phyloP scores from a whole-genome alignment of 2,888 invertebrate species.

The Leptogaster cylindrica region DNA sequence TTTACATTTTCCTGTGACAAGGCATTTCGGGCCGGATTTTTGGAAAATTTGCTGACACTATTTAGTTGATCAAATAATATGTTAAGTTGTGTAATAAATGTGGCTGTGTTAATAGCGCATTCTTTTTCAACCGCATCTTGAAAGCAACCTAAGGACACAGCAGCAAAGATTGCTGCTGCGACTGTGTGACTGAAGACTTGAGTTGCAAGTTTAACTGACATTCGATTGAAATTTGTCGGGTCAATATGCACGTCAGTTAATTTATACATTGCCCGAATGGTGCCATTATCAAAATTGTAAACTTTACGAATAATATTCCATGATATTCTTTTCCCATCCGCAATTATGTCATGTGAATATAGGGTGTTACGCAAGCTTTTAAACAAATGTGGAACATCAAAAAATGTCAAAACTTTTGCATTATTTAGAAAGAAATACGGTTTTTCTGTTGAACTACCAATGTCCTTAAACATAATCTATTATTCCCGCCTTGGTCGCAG shows the following conservation, averaged over 20 bases:
- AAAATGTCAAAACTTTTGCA: no score
- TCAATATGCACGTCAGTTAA: neutral
- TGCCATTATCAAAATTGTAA: neutral
- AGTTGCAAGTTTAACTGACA: neutral
- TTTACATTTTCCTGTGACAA: neutral
- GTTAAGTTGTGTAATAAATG: neutral
- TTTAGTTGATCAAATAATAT: neutral
- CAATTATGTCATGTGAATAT: no score
- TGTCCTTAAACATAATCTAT: no score
- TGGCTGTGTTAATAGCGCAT: neutral
- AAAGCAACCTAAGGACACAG: neutral
- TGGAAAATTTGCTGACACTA: neutral
- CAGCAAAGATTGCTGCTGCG: no score
- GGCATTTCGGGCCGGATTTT: neutral
- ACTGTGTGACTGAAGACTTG: neutral
- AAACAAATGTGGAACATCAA: neutral
- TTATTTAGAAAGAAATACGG: no score
- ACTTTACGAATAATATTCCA: slow-evolving; percentile 1
- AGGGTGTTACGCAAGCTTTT: no score
- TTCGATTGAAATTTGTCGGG: neutral
- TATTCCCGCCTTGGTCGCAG: neutral
- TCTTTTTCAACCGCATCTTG: neutral
- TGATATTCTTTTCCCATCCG: neutral
- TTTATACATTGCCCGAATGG: neutral
- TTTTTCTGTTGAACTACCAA: no score